phyloP scores from a whole-genome alignment of 2,888 invertebrate genomes.

The Bombylius discolor region DNA sequence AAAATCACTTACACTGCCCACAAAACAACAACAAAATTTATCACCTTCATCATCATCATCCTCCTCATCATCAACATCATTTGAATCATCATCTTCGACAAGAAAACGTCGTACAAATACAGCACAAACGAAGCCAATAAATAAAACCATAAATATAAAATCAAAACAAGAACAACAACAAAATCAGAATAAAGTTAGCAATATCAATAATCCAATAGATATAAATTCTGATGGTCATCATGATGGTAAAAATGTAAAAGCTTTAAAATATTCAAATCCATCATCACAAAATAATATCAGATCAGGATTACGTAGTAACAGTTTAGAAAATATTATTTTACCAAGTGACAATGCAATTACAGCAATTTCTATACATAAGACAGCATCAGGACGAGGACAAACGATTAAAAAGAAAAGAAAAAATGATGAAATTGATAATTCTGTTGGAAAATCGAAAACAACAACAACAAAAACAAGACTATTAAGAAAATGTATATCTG shows the following conservation, averaged over 20 bases:
- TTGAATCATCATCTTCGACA: background rate
- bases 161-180: background rate
- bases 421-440: slow-evolving; percentile 6
- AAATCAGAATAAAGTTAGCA: background rate
- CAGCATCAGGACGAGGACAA: background rate
- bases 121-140: background rate
- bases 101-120: background rate
- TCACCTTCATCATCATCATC: background rate
- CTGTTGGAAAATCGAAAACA: background rate
- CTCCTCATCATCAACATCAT: background rate
- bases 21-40: slow-evolving; percentile 1
- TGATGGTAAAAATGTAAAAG: background rate
- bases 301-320: slow-evolving; percentile 16
- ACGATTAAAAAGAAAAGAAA: slow-evolving; percentile 7
- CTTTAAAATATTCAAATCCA: no score
- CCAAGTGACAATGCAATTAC: slow-evolving; percentile 4
- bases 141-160: background rate
- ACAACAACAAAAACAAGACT: background rate
- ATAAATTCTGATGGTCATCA: background rate
- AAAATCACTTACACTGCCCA: slow-evolving; percentile 3
- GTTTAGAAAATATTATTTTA: slow-evolving; percentile 14
- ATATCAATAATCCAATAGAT: background rate
- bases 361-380: slow-evolving; percentile 1
- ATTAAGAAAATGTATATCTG: slow-evolving; percentile 4
- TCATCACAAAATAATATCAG: slow-evolving; percentile 5